A percentile compares a stretch with the other conserved stretches of the same genome.
These are phyloP conservation scores for Drosophila cardini DNA, from an alignment of 1,140 invertebrate species.

Conservation along the genomic window DNA sequence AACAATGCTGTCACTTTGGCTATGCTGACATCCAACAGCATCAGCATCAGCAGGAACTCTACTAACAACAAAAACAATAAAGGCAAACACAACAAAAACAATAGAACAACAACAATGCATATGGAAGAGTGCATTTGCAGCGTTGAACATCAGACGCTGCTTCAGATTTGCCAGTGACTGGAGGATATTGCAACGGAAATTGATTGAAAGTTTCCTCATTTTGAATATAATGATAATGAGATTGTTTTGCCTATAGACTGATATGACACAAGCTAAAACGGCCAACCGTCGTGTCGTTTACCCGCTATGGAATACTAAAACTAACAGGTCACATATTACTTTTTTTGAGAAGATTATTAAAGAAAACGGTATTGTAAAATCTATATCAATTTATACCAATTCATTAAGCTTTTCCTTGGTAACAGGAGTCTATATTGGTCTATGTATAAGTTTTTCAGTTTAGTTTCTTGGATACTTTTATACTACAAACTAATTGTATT, in stretches of 20 bases:
- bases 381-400: no score
- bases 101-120: constrained; percentile 17
- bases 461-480: no score
- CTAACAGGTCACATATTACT: no score
- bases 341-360: no score
- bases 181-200: constrained; percentile 77
- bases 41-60: constrained; percentile 31
- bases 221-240: constrained; percentile 78
- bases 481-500: neutral
- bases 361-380: no score
- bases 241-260: constrained; percentile 59
- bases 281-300: constrained; percentile 19
- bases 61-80: constrained; percentile 12
- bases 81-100: neutral
- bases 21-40: constrained; percentile 51
- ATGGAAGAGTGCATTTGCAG: constrained; percentile 36
- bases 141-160: constrained; percentile 37
- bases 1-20: constrained; percentile 78
- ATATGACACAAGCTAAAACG: constrained; percentile 39
- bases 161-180: constrained; percentile 60
- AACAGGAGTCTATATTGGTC: no score
- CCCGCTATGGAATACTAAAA: no score
- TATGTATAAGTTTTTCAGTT: no score
- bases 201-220: constrained; percentile 77
- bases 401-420: no score